These are phyloP conservation scores for Neogale vison DNA, from an alignment of 2,113 vertebrate genomes.

Conservation along the genomic window DNA sequence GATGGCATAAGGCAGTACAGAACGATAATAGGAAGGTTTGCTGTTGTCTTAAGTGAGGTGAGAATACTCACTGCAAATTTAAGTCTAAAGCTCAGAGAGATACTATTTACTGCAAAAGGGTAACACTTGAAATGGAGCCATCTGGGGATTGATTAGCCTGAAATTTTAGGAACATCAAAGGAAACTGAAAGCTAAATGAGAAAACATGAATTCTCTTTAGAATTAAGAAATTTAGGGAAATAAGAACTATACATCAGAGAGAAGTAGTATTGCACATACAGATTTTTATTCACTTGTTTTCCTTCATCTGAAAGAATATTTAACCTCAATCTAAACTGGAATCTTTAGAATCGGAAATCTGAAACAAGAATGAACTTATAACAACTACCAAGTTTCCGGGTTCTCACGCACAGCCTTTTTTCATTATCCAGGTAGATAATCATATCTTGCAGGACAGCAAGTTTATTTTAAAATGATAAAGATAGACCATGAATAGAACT, in stretches of 20 bases:
- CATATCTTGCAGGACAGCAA: not conserved
- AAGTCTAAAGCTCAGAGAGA: constrained; percentile 53
- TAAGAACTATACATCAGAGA: constrained; percentile 55
- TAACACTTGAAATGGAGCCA: constrained; percentile 47
- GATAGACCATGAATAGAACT: not conserved
- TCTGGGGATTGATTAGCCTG: constrained; percentile 65
- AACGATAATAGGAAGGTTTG: not conserved
- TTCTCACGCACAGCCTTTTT: not conserved
- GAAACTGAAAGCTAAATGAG: constrained; percentile 39
- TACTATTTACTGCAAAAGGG: constrained; percentile 25
- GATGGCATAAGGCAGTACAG: not conserved
- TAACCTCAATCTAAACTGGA: constrained; percentile 20
- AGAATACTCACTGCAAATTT: constrained; percentile 31
- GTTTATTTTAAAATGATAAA: not conserved
- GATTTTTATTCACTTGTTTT: constrained; percentile 52
- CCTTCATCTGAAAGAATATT: constrained; percentile 51
- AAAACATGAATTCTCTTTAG: constrained; percentile 57
- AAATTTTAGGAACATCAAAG: constrained; percentile 71
- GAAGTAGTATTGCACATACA: constrained; percentile 40
- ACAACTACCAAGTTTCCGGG: not conserved
- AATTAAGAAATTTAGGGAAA: constrained; percentile 62
- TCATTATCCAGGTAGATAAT: not conserved
- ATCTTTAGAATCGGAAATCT: not conserved
- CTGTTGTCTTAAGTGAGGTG: not conserved
- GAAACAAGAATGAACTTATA: not conserved